Base-by-base conservation (phyloP, 2,888 invertebrate genomes). In the Nasonovia ribisnigri region DNA sequence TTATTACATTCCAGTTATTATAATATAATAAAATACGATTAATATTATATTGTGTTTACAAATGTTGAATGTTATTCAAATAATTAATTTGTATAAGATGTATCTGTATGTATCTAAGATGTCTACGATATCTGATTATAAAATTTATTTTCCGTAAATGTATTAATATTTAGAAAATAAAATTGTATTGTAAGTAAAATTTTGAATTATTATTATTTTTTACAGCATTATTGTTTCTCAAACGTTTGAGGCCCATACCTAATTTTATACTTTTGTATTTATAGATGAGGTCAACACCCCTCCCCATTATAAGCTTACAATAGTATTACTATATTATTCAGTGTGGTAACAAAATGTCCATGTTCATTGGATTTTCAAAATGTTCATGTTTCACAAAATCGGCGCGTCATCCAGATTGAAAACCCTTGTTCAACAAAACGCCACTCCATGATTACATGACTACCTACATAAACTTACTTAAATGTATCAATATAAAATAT, bases 1-100 rank as follows among this genome's bases (percentile, higher is more conserved):
- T 84, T 84, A 91, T 51, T 29, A 84, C 20, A 26, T 42, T 16
- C 3, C 8, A 88, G 54, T 91, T 91, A 29, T 84, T 84, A 20
- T 77, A 77, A 77, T 91, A 84, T 51, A 29, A 84, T 51, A 67
- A n/a, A 67, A 67, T 67, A n/a, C 16, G n/a, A n/a, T 67, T 67
- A n/a, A n/a, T 77, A 77, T 77, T 77, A 77, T 77, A 77, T 54
- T 84, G 42, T 91, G 29, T 54, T 54, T 43, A 20, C 5, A 90
- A 42, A n/a, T 88, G 46, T 90, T 77, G 48, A 77, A 77, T 46
- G 1, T 10, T 43, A 36, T 90, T 26, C 13, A 57, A 57, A 26
- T 57, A 5, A 26, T 57, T 36, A 20, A 77, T 77, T 77, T 77
- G 20, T 77, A 36, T 36, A 77, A 36, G 36, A 77, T 77, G 20